These are phyloP conservation scores for Hemibagrus wyckioides DNA, from an alignment of 2,113 vertebrate genomes.

Conservation along the genomic window DNA sequence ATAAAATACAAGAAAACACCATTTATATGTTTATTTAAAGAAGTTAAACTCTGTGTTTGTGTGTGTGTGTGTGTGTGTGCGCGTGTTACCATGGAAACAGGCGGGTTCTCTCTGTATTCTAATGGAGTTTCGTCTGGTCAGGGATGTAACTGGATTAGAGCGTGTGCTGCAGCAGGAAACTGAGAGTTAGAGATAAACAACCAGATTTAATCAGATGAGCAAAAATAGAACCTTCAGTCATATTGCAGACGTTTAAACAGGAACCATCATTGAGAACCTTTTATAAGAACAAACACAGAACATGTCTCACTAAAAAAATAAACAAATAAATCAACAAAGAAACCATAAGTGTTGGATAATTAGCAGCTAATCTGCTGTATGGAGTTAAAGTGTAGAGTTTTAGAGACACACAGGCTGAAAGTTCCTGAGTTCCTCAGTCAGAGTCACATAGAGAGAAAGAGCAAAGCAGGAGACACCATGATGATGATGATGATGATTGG, in stretches of 20 bases:
- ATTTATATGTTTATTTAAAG: background rate
- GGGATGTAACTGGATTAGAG: background rate
- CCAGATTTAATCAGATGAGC: background rate
- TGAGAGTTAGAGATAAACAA: no score
- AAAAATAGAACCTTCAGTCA: background rate
- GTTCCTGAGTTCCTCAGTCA: background rate
- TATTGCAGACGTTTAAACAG: background rate
- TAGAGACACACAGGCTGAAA: background rate
- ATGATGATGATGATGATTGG: background rate
- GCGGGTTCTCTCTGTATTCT: background rate
- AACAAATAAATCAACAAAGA: background rate
- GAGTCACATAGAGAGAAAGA: background rate
- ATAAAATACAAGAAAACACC: background rate
- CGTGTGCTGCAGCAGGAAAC: background rate
- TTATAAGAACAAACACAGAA: background rate
- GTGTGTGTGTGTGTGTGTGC: background rate
- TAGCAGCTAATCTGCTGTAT: background rate
- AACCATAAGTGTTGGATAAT: background rate
- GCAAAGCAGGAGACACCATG: conserved; percentile 12
- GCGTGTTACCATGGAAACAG: background rate
- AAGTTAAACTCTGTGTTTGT: background rate
- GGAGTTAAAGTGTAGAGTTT: background rate
- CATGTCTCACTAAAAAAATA: background rate
- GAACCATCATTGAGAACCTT: background rate
- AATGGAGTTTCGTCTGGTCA: background rate